phyloP scores from a whole-genome alignment of 2,888 invertebrate genomes.

The Chymomyza amoena region DNA sequence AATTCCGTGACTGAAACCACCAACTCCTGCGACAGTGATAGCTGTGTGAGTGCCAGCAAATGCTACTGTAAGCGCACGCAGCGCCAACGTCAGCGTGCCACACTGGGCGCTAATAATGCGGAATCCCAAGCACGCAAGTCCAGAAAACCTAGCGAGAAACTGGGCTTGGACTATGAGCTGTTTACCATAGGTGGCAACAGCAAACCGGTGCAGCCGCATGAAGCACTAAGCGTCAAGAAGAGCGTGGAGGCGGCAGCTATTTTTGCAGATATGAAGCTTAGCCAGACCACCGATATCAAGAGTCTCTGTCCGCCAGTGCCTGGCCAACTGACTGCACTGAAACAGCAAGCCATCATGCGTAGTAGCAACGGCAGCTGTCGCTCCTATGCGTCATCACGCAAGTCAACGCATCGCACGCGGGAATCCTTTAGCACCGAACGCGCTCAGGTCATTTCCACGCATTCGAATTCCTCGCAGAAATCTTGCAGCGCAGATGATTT shows the following conservation, averaged over 20 bases:
- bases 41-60: conserved; percentile 91
- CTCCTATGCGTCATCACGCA: conserved; percentile 57
- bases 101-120: conserved; percentile 17
- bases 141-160: conserved; percentile 81
- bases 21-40: conserved; percentile 88
- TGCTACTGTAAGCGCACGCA: conserved; percentile 85
- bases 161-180: conserved; percentile 88
- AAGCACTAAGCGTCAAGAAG: conserved; percentile 91
- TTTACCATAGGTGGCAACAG: conserved; percentile 81
- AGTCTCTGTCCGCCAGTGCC: conserved; percentile 75
- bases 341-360: conserved; percentile 22
- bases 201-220: conserved; percentile 81
- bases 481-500: conserved; percentile 76
- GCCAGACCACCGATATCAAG: conserved; percentile 85
- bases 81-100: conserved; percentile 35
- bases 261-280: conserved; percentile 87
- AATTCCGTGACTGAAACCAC: conserved; percentile 77
- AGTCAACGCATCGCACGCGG: conserved; percentile 59
- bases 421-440: conserved; percentile 73
- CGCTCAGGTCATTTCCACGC: conserved; percentile 1
- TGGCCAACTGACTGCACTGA: conserved; percentile 1
- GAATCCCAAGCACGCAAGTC: conserved; percentile 67
- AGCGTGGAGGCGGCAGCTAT: conserved; percentile 93
- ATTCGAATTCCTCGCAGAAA: conserved; percentile 59
- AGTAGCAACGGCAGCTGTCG: conserved; percentile 51